These are phyloP conservation scores for Oxygymnocypris stewartii DNA, from an alignment of 2,113 vertebrate genomes.

Conservation along the genomic window DNA sequence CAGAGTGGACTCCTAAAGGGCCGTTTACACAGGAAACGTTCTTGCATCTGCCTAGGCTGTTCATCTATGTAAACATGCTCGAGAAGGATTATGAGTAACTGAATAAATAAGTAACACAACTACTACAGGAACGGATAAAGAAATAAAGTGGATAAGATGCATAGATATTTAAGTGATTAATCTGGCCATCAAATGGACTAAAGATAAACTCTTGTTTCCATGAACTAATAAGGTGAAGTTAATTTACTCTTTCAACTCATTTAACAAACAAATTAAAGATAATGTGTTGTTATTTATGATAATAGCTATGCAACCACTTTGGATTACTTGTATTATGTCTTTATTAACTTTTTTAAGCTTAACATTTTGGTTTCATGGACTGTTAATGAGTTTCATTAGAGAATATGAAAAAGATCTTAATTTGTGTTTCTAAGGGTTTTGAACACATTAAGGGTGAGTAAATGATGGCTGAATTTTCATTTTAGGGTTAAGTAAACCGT, in stretches of 20 bases:
- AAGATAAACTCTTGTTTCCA: not conserved
- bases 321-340: not conserved
- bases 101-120: not conserved
- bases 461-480: not conserved
- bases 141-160: not conserved
- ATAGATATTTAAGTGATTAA: not conserved
- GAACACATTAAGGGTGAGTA: no score
- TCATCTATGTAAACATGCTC: not conserved
- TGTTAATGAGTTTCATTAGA: not conserved
- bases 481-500: not conserved
- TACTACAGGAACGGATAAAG: not conserved
- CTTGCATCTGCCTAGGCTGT: not conserved
- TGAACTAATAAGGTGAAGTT: not conserved
- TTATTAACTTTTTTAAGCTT: not conserved
- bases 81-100: not conserved
- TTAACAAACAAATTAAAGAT: not conserved
- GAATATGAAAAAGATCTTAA: not conserved
- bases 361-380: not conserved
- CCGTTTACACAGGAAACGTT: not conserved
- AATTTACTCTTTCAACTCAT: not conserved
- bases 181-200: not conserved
- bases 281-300: not conserved
- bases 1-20: constrained; percentile 9
- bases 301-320: not conserved
- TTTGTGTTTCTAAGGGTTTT: no score